Evolutionary conservation across 2,797 vertebrate genomes (phyloP).

Genomic region (Myotis myotis): DNA sequence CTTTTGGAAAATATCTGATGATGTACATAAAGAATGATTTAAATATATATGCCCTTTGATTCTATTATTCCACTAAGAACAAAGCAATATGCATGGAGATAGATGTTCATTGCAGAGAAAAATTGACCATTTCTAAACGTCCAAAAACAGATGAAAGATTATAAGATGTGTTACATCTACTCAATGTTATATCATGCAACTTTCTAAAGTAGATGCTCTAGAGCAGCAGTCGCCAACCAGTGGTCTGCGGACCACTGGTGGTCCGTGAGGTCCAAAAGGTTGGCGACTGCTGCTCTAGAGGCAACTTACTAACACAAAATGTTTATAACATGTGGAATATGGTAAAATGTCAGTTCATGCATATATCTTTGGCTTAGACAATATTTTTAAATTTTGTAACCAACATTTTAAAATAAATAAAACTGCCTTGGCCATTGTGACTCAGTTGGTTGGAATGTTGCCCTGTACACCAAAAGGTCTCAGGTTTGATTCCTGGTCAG

Average conservation of each 20-base stretch:
- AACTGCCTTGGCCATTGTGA: background rate
- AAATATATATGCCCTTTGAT: background rate
- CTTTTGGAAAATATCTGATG: background rate
- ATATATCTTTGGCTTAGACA: background rate
- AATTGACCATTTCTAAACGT: background rate
- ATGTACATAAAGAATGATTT: background rate
- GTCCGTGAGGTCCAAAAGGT: too few species aligned
- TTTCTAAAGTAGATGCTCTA: constrained; percentile 27
- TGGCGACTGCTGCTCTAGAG: background rate
- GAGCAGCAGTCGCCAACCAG: background rate
- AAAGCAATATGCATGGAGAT: background rate
- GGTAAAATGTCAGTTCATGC: background rate
- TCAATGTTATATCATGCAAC: background rate
- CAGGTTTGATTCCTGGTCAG: background rate
- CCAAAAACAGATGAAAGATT: background rate
- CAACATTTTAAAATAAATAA: constrained; percentile 27
- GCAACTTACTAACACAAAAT: constrained; percentile 31
- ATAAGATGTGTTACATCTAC: background rate
- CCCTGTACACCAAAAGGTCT: background rate
- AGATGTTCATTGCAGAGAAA: background rate
- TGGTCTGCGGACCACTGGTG: too few species aligned
- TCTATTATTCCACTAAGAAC: constrained; percentile 6
- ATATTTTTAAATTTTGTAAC: background rate
- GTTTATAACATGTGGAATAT: background rate
- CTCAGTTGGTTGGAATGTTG: background rate